These are phyloP conservation scores for Chorisops tibialis DNA, from an alignment of 2,888 invertebrate species.

Conservation along the genomic window DNA sequence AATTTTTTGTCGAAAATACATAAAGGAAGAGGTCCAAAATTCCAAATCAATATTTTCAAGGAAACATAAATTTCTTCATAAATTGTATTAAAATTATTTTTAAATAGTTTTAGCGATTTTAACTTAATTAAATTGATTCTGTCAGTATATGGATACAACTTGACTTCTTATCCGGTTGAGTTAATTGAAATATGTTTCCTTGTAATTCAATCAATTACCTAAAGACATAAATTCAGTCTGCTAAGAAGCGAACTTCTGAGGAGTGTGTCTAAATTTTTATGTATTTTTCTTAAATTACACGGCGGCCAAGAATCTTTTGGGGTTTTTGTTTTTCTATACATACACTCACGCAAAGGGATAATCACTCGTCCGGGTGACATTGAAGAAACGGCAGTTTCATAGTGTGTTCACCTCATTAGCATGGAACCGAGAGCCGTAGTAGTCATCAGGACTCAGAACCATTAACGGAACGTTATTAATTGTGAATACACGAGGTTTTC, in stretches of 20 bases:
- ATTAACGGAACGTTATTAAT: constrained; percentile 13
- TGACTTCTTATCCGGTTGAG: no score
- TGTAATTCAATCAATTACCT: constrained; percentile 4
- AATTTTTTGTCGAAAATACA: no score
- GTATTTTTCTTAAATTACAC: background rate
- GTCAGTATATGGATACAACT: no score
- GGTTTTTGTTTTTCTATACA: background rate
- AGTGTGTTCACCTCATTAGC: constrained; percentile 7
- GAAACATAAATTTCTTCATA: no score
- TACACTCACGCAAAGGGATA: background rate
- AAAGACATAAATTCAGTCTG: background rate
- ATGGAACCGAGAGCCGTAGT: no score
- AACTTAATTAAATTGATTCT: no score
- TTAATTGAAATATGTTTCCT: no score
- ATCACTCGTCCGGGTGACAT: background rate
- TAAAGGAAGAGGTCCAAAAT: no score
- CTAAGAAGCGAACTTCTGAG: background rate
- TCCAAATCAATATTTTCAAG: no score
- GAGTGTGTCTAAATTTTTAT: background rate
- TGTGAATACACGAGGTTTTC: constrained; percentile 14
- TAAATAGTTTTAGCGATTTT: no score
- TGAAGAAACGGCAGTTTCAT: background rate
- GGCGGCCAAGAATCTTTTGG: background rate
- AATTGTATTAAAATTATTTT: no score
- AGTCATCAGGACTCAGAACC: background rate